Evolutionary conservation across 1,140 invertebrate genomes (phyloP).

Genomic region (Drosophila teissieri): DNA sequence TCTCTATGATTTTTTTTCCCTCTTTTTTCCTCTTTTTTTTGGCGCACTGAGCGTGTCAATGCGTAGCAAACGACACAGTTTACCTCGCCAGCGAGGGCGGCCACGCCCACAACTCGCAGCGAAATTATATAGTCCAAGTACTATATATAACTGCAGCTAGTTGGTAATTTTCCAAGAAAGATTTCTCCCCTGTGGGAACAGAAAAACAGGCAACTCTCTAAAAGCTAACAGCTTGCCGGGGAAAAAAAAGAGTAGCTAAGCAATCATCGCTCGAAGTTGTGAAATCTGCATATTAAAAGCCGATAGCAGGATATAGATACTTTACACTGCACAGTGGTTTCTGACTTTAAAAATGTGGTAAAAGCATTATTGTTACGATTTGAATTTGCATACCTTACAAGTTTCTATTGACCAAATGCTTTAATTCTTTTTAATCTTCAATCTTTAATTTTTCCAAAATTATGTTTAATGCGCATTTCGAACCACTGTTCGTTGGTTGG

Average conservation of each 20-base stretch:
- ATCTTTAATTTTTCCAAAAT: too few relatives aligned
- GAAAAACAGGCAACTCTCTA: slow-evolving; percentile 3
- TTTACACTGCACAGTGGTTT: slow-evolving; percentile 14
- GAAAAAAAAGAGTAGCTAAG: slow-evolving; percentile 11
- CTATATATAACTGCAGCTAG: slow-evolving; percentile 14
- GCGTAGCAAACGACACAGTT: slow-evolving; percentile 81
- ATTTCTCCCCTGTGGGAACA: slow-evolving; percentile 44
- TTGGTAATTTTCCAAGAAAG: slow-evolving; percentile 45
- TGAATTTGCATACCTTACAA: neutral
- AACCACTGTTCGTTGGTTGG: slow-evolving; percentile 6
- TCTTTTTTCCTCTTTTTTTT: slow-evolving; percentile 1
- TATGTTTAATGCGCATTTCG: neutral
- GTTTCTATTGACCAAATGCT: neutral
- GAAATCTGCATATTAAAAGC: slow-evolving; percentile 39
- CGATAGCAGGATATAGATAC: slow-evolving; percentile 34
- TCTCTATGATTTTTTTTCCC: slow-evolving; percentile 19
- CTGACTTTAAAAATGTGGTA: neutral
- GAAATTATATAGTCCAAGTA: slow-evolving; percentile 26
- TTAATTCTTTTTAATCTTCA: too few relatives aligned
- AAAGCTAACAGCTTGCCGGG: slow-evolving; percentile 38
- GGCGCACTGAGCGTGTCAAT: slow-evolving; percentile 52
- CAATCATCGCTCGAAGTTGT: slow-evolving; percentile 12
- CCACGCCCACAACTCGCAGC: slow-evolving; percentile 32
- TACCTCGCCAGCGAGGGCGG: slow-evolving; percentile 26
- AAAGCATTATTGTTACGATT: neutral